These are phyloP conservation scores for Camponotus vicinus DNA, from an alignment of 1,140 invertebrate genomes.

Conservation along the genomic window DNA sequence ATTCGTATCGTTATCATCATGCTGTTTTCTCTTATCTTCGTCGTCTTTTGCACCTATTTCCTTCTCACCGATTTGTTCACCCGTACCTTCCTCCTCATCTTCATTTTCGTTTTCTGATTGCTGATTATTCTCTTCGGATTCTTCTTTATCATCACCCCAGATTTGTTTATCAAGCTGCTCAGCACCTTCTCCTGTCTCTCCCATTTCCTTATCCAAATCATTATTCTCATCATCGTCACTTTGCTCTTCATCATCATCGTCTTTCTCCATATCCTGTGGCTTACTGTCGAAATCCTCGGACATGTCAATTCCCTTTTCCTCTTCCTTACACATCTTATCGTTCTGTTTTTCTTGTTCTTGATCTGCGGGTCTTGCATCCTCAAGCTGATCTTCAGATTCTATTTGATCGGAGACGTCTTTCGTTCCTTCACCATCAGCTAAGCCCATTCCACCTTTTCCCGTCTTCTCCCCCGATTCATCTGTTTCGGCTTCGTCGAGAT, in stretches of 20 bases:
- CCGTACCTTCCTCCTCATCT: conserved; percentile 86
- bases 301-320: conserved; percentile 98
- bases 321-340: conserved; percentile 94
- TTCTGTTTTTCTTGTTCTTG: conserved; percentile 90
- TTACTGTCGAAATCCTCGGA: conserved; percentile 96
- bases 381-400: conserved; percentile 97
- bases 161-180: conserved; percentile 94
- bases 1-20: conserved; percentile 82
- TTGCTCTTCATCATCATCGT: conserved; percentile 89
- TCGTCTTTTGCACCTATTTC: conserved; percentile 89
- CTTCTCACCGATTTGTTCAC: conserved; percentile 88
- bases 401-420: conserved; percentile 98
- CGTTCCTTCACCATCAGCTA: conserved; percentile 97
- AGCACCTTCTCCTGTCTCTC: conserved; percentile 94
- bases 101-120: conserved; percentile 84
- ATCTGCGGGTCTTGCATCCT: conserved; percentile 93
- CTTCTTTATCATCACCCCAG: conserved; percentile 95
- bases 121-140: conserved; percentile 88
- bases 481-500: conserved; percentile 89
- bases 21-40: conserved; percentile 89
- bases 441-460: conserved; percentile 90
- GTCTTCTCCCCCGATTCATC: conserved; percentile 86
- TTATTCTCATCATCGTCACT: conserved; percentile 90
- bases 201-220: conserved; percentile 97
- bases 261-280: conserved; percentile 92